Conservation (phyloP, 2,888 invertebrate genomes). For the Drosophila lacicola region DNA sequence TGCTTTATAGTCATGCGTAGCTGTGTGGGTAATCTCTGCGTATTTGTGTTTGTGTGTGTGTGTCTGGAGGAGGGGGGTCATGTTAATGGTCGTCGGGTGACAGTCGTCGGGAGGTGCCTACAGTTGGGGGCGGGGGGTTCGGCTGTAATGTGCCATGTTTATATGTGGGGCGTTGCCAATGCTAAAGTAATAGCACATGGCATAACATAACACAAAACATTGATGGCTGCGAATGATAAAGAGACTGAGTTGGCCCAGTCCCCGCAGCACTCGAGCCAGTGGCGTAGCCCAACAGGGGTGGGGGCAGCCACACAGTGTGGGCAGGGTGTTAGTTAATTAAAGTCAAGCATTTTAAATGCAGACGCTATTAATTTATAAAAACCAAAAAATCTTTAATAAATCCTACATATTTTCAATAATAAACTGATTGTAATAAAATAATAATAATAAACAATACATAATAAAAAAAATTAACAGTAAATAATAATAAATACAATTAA, state of each 20-base stretch:
- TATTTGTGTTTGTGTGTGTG: slow-evolving; percentile 28
- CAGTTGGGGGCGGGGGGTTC: background rate
- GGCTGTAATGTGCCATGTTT: slow-evolving; percentile 52
- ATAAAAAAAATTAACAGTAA: background rate
- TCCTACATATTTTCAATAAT: no score
- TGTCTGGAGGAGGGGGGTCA: slow-evolving; percentile 12
- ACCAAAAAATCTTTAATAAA: no score
- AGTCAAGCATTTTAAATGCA: background rate
- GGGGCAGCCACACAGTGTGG: background rate
- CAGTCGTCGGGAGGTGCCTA: slow-evolving; percentile 28
- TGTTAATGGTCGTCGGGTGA: slow-evolving; percentile 49
- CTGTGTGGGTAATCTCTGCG: slow-evolving; percentile 49
- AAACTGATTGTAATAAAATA: no score
- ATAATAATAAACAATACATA: background rate
- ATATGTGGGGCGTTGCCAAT: slow-evolving; percentile 67
- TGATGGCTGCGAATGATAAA: slow-evolving; percentile 70
- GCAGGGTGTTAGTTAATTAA: background rate
- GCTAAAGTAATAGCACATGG: slow-evolving; percentile 77
- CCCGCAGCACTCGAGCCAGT: slow-evolving; percentile 13
- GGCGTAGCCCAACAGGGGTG: slow-evolving; percentile 17
- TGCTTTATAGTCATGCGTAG: slow-evolving; percentile 75
- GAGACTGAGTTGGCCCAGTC: slow-evolving; percentile 25
- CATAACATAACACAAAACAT: slow-evolving; percentile 68
- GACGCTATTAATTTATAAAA: no score
- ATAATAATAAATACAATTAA: no score